Conservation (phyloP, 2,888 invertebrate species). For the Bembecia ichneumoniformis region DNA sequence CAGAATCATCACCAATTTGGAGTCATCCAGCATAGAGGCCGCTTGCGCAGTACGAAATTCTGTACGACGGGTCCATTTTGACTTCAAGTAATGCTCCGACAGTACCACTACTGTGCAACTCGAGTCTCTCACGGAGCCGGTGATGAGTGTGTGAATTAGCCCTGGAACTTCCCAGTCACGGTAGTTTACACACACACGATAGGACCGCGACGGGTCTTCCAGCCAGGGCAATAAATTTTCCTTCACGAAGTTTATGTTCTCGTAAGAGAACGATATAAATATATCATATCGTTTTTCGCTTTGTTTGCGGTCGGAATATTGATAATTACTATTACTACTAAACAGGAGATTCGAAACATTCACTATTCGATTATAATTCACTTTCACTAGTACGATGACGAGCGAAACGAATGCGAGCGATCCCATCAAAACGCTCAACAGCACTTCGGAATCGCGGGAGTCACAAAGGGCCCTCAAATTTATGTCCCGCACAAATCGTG, state of each 20-base stretch:
- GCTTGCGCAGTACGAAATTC: conserved; percentile 75
- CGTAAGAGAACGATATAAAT: conserved; percentile 82
- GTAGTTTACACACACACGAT: conserved; percentile 78
- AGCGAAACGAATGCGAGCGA: conserved; percentile 74
- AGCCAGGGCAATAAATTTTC: conserved; percentile 76
- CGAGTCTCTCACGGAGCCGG: conserved; percentile 79
- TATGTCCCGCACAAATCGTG: neutral
- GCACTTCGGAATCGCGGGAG: conserved; percentile 8
- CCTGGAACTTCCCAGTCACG: conserved; percentile 83
- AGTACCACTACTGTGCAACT: conserved; percentile 49
- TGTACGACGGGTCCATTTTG: conserved; percentile 77
- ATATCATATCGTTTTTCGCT: conserved; percentile 81
- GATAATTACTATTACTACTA: too few species aligned
- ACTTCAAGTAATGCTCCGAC: conserved; percentile 25
- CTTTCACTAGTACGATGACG: conserved; percentile 15
- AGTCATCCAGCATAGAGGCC: conserved; percentile 41
- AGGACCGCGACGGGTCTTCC: conserved; percentile 63
- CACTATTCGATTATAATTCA: too few species aligned
- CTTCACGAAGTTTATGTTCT: conserved; percentile 79
- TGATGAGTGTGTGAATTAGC: conserved; percentile 80
- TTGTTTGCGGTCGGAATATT: conserved; percentile 31
- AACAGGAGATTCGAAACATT: too few species aligned
- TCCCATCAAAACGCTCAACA: conserved; percentile 13
- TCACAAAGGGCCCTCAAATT: conserved; percentile 15
- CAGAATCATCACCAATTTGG: conserved; percentile 81